Evolutionary conservation across 2,888 invertebrate genomes (phyloP).

Genomic region (Drosophila histrio): DNA sequence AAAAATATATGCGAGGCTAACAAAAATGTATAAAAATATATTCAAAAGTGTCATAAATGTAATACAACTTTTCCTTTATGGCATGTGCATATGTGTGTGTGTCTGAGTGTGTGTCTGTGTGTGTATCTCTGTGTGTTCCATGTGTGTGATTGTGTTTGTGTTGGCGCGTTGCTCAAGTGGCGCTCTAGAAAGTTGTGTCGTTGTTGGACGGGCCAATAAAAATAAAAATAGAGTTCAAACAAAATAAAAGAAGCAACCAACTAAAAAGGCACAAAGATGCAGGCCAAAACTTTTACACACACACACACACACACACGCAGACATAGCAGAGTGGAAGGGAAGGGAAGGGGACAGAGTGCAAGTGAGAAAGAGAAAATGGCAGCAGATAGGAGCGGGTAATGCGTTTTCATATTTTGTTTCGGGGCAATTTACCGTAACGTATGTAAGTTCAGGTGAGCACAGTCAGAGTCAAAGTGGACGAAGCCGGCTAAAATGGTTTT

Average conservation of each 20-base stretch:
- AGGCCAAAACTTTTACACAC: conserved; percentile 56
- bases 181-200: conserved; percentile 63
- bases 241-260: conserved; percentile 51
- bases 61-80: conserved; percentile 77
- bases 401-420: conserved; percentile 58
- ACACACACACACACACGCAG: conserved; percentile 17
- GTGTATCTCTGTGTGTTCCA: conserved; percentile 6
- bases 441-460: conserved; percentile 45
- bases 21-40: conserved; percentile 58
- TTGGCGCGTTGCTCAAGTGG: conserved; percentile 63
- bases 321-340: background rate
- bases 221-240: conserved; percentile 72
- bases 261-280: conserved; percentile 47
- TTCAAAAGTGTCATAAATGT: conserved; percentile 79
- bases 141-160: conserved; percentile 40
- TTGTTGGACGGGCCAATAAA: conserved; percentile 65
- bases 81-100: conserved; percentile 25
- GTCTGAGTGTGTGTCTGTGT: conserved; percentile 4
- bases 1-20: conserved; percentile 62
- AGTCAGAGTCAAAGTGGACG: conserved; percentile 21
- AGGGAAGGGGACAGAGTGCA: background rate
- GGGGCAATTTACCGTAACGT: conserved; percentile 50
- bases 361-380: background rate
- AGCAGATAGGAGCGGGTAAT: conserved; percentile 33
- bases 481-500: conserved; percentile 19